These are phyloP conservation scores for Hydropsyche betteni DNA, from an alignment of 2,888 invertebrate species.

Conservation along the genomic window DNA sequence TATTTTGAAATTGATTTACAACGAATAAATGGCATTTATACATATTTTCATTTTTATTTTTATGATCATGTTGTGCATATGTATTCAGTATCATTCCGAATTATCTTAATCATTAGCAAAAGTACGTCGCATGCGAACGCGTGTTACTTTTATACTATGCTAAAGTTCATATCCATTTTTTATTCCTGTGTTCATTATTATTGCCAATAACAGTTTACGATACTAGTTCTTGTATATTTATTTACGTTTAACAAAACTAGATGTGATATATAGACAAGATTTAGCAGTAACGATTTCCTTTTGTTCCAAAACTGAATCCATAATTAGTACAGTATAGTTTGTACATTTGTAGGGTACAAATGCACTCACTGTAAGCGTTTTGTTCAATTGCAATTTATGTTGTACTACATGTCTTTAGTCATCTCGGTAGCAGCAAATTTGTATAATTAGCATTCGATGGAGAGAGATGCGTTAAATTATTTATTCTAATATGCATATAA, in stretches of 20 bases:
- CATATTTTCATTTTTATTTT: not conserved
- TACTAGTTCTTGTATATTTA: too few species aligned
- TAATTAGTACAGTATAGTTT: slow-evolving; percentile 1
- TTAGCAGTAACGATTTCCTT: not conserved
- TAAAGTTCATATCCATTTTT: not conserved
- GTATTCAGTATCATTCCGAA: too few species aligned
- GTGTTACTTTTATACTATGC: too few species aligned
- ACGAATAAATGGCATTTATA: slow-evolving; percentile 21
- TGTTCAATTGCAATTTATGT: slow-evolving; percentile 24
- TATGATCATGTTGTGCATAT: too few species aligned
- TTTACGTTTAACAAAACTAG: slow-evolving; percentile 22
- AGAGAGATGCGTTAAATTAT: not conserved
- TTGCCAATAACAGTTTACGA: too few species aligned
- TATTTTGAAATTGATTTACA: not conserved
- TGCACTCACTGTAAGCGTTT: slow-evolving; percentile 17
- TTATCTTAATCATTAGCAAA: too few species aligned
- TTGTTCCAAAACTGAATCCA: slow-evolving; percentile 16
- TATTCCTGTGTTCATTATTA: not conserved
- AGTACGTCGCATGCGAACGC: too few species aligned
- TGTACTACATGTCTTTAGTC: not conserved
- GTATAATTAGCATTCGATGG: not conserved
- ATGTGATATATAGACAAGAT: slow-evolving; percentile 21
- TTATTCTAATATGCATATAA: slow-evolving; percentile 7
- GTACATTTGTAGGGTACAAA: slow-evolving; percentile 11
- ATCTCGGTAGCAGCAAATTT: slow-evolving; percentile 19